Conservation (phyloP, 2,888 invertebrate species). For the Xestobium rufovillosum region DNA sequence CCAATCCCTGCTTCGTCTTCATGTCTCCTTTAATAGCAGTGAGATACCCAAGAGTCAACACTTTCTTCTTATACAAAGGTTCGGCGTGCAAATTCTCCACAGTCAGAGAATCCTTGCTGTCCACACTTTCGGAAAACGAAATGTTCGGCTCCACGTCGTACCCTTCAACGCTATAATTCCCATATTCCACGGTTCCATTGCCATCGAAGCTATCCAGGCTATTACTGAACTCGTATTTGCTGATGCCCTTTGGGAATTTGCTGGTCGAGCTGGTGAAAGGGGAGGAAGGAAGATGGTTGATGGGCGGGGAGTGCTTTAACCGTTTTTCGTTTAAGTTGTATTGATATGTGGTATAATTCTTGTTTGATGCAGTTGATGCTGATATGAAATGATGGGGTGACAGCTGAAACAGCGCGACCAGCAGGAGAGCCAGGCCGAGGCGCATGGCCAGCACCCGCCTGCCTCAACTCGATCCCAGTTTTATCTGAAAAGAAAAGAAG, state of each 20-base stretch:
- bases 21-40: conserved; percentile 66
- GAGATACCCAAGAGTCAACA: conserved; percentile 77
- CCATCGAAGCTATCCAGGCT: not conserved
- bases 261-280: conserved; percentile 7
- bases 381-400: conserved; percentile 23
- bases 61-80: conserved; percentile 49
- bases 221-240: not conserved
- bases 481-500: conserved; percentile 23
- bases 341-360: conserved; percentile 9
- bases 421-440: conserved; percentile 49
- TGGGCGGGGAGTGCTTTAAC: conserved; percentile 1
- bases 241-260: conserved; percentile 1
- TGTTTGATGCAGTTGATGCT: conserved; percentile 8
- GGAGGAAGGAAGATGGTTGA: conserved; percentile 5
- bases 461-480: conserved; percentile 39
- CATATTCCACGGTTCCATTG: not conserved
- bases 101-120: conserved; percentile 23
- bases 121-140: conserved; percentile 4
- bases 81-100: conserved; percentile 43
- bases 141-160: conserved; percentile 6
- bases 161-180: not conserved
- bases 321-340: not conserved
- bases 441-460: conserved; percentile 52
- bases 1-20: conserved; percentile 74
- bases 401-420: conserved; percentile 44